These are phyloP conservation scores for Drosophila meridionalis DNA, from an alignment of 2,888 invertebrate species.

Conservation along the genomic window DNA sequence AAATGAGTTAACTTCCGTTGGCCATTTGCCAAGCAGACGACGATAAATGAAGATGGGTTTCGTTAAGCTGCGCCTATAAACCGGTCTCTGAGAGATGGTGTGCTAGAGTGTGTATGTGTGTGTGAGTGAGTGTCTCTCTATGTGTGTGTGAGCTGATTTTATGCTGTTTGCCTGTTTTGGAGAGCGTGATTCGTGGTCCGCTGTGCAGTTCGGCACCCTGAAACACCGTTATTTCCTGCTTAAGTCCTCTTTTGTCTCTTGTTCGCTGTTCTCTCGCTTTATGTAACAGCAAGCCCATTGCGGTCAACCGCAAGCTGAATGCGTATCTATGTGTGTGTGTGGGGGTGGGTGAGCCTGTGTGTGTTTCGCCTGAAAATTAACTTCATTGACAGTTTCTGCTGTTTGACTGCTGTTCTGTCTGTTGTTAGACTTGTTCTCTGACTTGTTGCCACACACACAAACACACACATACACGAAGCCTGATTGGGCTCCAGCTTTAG, in stretches of 20 bases:
- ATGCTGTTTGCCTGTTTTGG: slow-evolving; percentile 22
- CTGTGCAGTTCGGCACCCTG: slow-evolving; percentile 1
- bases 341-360: slow-evolving; percentile 14
- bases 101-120: background rate
- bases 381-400: slow-evolving; percentile 52
- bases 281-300: slow-evolving; percentile 54
- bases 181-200: slow-evolving; percentile 21
- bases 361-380: slow-evolving; percentile 64
- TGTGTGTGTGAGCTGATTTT: background rate
- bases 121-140: slow-evolving; percentile 4
- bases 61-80: slow-evolving; percentile 32
- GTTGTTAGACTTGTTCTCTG: slow-evolving; percentile 29
- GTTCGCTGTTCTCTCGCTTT: slow-evolving; percentile 27
- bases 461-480: background rate
- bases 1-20: slow-evolving; percentile 70
- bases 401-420: slow-evolving; percentile 38
- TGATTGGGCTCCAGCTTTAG: slow-evolving; percentile 26
- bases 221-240: slow-evolving; percentile 4
- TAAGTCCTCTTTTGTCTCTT: slow-evolving; percentile 14
- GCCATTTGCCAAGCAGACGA: slow-evolving; percentile 47
- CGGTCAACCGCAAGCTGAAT: slow-evolving; percentile 58
- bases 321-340: slow-evolving; percentile 14
- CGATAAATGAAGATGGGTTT: slow-evolving; percentile 59
- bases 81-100: slow-evolving; percentile 1
- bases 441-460: background rate